These are phyloP conservation scores for Laticauda laticaudata DNA, from an alignment of 2,113 vertebrate species.

Conservation along the genomic window DNA sequence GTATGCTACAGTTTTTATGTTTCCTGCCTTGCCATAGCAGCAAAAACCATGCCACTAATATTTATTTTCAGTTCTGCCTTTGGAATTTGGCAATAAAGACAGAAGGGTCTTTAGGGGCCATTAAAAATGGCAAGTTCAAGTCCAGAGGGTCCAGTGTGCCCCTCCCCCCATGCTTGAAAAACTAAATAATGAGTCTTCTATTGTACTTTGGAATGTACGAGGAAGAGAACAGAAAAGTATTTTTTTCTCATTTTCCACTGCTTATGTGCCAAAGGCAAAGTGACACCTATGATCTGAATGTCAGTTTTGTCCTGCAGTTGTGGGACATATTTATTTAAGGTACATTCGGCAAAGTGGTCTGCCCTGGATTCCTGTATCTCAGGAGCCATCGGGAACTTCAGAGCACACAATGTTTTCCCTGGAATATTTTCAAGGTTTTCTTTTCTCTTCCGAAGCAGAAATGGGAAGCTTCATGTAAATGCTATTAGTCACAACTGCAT, in stretches of 20 bases:
- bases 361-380: conserved; percentile 28
- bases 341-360: conserved; percentile 32
- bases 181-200: background rate
- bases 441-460: conserved; percentile 55
- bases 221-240: conserved; percentile 33
- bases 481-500: conserved; percentile 64
- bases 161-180: background rate
- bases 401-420: conserved; percentile 57
- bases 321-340: conserved; percentile 61
- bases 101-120: background rate
- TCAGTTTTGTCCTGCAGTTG: conserved; percentile 40
- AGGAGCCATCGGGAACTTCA: conserved; percentile 33
- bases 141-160: background rate
- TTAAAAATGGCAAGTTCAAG: background rate
- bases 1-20: background rate
- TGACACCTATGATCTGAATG: conserved; percentile 28
- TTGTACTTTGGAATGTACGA: conserved; percentile 38
- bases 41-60: background rate
- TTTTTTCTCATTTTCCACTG: conserved; percentile 55
- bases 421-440: conserved; percentile 62
- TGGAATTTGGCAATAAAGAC: background rate
- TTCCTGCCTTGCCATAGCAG: background rate
- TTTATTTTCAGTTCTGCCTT: background rate
- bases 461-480: conserved; percentile 54
- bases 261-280: conserved; percentile 36